These are phyloP conservation scores for Sylvietta virens DNA, from an alignment of 2,113 vertebrate species.

Conservation along the genomic window DNA sequence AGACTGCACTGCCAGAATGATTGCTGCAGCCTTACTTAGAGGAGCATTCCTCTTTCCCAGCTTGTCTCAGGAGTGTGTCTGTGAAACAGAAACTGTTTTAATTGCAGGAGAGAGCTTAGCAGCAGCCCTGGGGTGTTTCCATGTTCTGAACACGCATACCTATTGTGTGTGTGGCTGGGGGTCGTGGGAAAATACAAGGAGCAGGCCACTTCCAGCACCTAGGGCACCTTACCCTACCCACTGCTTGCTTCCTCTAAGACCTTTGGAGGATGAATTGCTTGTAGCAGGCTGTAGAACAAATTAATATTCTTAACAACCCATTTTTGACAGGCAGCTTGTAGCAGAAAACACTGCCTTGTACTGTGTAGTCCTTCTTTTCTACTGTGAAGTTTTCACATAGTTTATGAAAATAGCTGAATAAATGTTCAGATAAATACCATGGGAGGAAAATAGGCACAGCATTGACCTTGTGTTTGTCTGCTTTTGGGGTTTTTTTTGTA, in stretches of 20 bases:
- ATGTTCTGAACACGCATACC: not conserved
- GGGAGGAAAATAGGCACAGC: not conserved
- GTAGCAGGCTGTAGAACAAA: not conserved
- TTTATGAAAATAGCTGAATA: not conserved
- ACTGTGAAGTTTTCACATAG: not conserved
- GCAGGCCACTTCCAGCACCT: not conserved
- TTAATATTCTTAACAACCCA: not conserved
- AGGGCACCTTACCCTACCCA: not conserved
- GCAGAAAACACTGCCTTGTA: not conserved
- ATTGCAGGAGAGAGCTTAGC: not conserved
- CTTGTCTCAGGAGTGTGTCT: not conserved
- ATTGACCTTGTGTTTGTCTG: not conserved
- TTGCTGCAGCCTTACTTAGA: not conserved
- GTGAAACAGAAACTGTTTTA: not conserved
- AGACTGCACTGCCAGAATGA: not conserved
- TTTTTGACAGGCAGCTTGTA: not conserved
- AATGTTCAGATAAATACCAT: not conserved
- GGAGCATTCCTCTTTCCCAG: not conserved
- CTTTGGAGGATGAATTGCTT: not conserved
- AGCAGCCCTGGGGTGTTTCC: not conserved
- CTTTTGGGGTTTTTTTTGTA: not conserved
- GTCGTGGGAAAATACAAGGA: not conserved
- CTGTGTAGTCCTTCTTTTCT: not conserved
- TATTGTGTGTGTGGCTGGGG: not conserved
- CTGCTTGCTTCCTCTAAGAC: not conserved